Percentiles rank a stretch among this genome's conserved stretches.
Evolutionary conservation across 2,888 invertebrate genomes (phyloP).

Genomic region (Electrophaes corylata): DNA sequence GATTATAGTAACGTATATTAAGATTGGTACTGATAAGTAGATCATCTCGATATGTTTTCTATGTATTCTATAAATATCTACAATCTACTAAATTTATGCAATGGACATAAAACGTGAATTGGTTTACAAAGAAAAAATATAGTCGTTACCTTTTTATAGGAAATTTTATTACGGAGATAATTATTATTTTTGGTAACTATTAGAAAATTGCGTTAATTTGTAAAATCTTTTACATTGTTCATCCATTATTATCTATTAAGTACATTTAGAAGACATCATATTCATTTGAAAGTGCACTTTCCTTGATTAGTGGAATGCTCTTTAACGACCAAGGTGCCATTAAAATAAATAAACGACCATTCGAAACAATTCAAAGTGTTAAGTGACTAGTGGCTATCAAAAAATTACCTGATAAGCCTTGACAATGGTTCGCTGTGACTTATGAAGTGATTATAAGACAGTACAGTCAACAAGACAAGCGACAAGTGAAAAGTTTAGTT

Average conservation of each 20-base stretch:
- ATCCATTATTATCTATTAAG: conserved; percentile 54
- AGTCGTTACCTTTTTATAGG: too few relatives aligned
- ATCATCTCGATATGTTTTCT: too few relatives aligned
- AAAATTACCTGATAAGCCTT: conserved; percentile 78
- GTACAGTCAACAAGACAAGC: conserved; percentile 34
- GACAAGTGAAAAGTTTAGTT: background rate
- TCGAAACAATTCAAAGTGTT: conserved; percentile 79
- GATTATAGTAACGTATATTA: too few relatives aligned
- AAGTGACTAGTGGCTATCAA: conserved; percentile 82
- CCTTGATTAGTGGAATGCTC: conserved; percentile 80
- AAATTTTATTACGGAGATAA: conserved; percentile 2
- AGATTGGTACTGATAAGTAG: too few relatives aligned
- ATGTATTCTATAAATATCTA: too few relatives aligned
- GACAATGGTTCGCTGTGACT: conserved; percentile 77
- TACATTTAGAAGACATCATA: conserved; percentile 74
- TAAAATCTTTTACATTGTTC: background rate
- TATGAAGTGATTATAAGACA: conserved; percentile 75
- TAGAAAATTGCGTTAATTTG: background rate
- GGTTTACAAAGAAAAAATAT: too few relatives aligned
- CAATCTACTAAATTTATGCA: too few relatives aligned
- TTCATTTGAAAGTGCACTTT: conserved; percentile 79
- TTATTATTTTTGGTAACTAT: background rate
- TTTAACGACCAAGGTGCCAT: conserved; percentile 70
- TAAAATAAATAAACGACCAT: conserved; percentile 80
- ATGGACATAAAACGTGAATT: too few relatives aligned